phyloP scores from a whole-genome alignment of 2,888 invertebrate species.

The Cinara cedri region DNA sequence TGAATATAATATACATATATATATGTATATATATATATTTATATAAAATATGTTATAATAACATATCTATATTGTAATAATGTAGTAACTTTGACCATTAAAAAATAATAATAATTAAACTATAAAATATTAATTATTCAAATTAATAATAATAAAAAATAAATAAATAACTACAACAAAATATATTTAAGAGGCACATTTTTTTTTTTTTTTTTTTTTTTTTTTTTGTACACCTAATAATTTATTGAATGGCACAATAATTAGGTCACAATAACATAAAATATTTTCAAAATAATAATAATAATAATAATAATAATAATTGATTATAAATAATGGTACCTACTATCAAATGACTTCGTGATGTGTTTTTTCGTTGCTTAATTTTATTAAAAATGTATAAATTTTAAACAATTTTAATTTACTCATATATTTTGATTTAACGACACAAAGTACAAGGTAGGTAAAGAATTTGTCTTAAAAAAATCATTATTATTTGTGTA shows the following conservation, averaged over 20 bases:
- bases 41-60: too few species aligned
- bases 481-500: slow-evolving; percentile 3
- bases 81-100: slow-evolving; percentile 56
- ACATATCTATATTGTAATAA: slow-evolving; percentile 29
- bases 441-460: slow-evolving; percentile 22
- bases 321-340: slow-evolving; percentile 44
- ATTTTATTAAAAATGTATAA: slow-evolving; percentile 11
- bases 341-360: slow-evolving; percentile 29
- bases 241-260: slow-evolving; percentile 55
- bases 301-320: slow-evolving; percentile 26
- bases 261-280: slow-evolving; percentile 37
- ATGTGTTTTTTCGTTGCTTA: slow-evolving; percentile 42
- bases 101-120: slow-evolving; percentile 46
- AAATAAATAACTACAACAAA: slow-evolving; percentile 49
- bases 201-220: slow-evolving; percentile 9
- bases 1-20: slow-evolving; percentile 27
- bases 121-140: slow-evolving; percentile 37
- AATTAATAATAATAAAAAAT: slow-evolving; percentile 41
- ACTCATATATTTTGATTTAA: slow-evolving; percentile 4
- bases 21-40: slow-evolving; percentile 29
- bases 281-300: slow-evolving; percentile 36
- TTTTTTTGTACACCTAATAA: slow-evolving; percentile 32
- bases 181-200: slow-evolving; percentile 45
- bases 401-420: slow-evolving; percentile 19
- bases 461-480: slow-evolving; percentile 19